Conservation (phyloP, 2,113 vertebrate species). For the Otocyon megalotis region DNA sequence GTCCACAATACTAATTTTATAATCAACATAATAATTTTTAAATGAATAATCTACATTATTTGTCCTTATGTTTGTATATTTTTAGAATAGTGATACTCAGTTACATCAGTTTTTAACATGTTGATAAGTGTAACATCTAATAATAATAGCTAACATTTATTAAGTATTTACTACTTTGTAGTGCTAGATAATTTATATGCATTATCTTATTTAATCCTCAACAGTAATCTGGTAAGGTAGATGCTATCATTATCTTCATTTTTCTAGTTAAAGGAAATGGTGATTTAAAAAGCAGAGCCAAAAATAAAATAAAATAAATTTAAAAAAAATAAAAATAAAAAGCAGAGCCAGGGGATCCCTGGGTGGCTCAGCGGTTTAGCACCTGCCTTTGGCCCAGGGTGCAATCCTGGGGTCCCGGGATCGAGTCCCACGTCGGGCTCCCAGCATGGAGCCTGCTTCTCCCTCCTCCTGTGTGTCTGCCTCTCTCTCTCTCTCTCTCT, state of each 20-base stretch:
- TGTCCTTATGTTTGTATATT: not conserved
- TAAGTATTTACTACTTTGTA: slow-evolving; percentile 51
- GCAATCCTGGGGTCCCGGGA: too few relatives aligned
- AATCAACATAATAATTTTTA: slow-evolving; percentile 20
- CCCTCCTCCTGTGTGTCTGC: too few relatives aligned
- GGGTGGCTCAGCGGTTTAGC: too few relatives aligned
- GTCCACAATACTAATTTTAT: slow-evolving; percentile 45
- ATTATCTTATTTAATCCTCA: slow-evolving; percentile 31
- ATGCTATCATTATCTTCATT: slow-evolving; percentile 34
- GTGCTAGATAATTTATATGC: slow-evolving; percentile 13
- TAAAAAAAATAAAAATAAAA: too few relatives aligned
- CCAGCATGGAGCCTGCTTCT: too few relatives aligned
- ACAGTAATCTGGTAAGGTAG: not conserved
- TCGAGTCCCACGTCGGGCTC: too few relatives aligned
- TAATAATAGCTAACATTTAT: slow-evolving; percentile 32
- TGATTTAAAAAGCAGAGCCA: not conserved
- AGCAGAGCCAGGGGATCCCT: too few relatives aligned
- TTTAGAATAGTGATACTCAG: not conserved
- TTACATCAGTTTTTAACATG: not conserved
- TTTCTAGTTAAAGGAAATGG: slow-evolving; percentile 60
- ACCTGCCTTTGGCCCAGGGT: too few relatives aligned
- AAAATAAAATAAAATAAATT: too few relatives aligned
- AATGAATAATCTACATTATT: not conserved
- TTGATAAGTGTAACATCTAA: not conserved
- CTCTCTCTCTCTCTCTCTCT: too few relatives aligned